Conservation (phyloP, 2,113 vertebrate genomes). For the Myotis yumanensis region DNA sequence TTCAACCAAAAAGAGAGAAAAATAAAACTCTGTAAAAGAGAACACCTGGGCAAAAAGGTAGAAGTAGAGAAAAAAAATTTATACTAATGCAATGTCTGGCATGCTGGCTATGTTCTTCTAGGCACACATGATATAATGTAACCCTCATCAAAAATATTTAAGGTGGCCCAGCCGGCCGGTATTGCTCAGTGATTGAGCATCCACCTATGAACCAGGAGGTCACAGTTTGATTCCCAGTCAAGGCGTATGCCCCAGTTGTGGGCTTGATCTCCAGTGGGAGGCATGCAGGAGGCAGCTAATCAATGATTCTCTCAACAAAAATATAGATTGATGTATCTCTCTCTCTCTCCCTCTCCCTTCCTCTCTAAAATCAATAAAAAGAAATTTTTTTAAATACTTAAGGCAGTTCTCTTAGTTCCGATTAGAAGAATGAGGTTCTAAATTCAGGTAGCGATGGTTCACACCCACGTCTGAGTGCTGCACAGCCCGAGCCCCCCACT, state of each 20-base stretch:
- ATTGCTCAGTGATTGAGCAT: too few species aligned
- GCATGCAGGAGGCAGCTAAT: too few species aligned
- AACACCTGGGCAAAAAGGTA: background rate
- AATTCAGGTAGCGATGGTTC: background rate
- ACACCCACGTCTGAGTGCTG: background rate
- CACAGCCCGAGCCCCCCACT: background rate
- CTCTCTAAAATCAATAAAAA: too few species aligned
- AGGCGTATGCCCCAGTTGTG: too few species aligned
- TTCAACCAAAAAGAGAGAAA: background rate
- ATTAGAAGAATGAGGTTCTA: background rate
- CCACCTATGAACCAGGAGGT: too few species aligned
- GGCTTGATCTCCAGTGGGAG: too few species aligned
- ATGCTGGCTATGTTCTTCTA: background rate
- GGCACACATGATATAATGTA: background rate
- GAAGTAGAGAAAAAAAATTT: slow-evolving; percentile 24
- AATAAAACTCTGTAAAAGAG: background rate
- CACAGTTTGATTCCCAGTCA: too few species aligned
- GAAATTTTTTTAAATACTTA: background rate
- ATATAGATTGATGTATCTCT: too few species aligned
- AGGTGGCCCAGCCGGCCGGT: too few species aligned
- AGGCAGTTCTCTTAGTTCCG: background rate
- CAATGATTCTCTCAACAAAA: too few species aligned
- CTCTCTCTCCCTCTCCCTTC: too few species aligned
- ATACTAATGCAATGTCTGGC: background rate
- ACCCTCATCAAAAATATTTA: background rate